phyloP scores from a whole-genome alignment of 2,797 vertebrate genomes.

The Macrochelys suwanniensis region DNA sequence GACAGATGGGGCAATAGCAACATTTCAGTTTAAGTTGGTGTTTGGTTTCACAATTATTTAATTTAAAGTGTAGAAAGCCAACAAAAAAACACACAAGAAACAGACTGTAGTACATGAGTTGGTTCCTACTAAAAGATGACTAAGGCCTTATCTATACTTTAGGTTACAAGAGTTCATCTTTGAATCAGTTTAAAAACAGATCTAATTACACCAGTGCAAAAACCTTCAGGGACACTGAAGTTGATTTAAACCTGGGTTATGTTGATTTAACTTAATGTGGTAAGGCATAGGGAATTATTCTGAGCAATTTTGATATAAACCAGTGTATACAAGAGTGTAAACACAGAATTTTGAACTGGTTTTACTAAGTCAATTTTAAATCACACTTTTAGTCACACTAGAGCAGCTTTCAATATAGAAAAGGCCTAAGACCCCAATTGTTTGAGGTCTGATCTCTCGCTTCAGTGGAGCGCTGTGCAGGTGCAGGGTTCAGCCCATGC shows the following conservation, averaged over 20 bases:
- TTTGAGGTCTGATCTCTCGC: background rate
- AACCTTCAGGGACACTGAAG: background rate
- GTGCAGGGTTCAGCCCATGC: background rate
- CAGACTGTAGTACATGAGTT: rapidly evolving
- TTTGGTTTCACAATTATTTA: background rate
- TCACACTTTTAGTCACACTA: background rate
- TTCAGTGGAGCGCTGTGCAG: too few species aligned
- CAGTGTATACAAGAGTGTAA: background rate
- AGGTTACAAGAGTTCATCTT: background rate
- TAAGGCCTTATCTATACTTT: background rate
- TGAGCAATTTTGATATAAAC: background rate
- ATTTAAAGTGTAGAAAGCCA: background rate
- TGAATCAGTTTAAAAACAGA: background rate
- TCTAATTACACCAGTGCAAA: background rate
- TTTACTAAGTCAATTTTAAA: too few species aligned
- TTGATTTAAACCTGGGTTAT: background rate
- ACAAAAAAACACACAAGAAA: background rate
- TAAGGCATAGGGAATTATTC: background rate
- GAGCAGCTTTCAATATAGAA: background rate
- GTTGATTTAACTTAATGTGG: background rate
- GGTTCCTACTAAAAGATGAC: slow-evolving; percentile 3
- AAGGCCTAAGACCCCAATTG: background rate
- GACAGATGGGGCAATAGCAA: background rate
- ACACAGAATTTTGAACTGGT: background rate
- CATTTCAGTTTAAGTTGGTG: background rate